These are phyloP conservation scores for Stegana nigrithorax DNA, from an alignment of 2,888 invertebrate genomes.

Conservation along the genomic window DNA sequence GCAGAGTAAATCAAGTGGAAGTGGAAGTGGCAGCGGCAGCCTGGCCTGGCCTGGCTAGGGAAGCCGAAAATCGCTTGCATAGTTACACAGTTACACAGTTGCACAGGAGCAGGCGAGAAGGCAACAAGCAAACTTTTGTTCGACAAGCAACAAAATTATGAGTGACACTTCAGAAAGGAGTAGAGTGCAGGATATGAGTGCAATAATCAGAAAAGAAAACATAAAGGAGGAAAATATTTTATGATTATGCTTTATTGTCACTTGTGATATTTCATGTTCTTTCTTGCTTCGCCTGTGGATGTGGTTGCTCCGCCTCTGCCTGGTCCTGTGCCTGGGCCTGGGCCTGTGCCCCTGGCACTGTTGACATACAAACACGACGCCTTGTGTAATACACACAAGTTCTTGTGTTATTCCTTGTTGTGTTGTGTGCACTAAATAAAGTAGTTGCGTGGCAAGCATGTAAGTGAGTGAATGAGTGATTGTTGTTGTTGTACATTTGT, in stretches of 20 bases:
- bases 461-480: neutral
- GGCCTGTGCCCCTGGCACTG: too few species aligned
- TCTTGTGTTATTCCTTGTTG: slow-evolving; percentile 36
- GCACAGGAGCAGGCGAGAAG: too few species aligned
- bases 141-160: neutral
- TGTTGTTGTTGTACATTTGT: too few species aligned
- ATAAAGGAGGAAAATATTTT: slow-evolving; percentile 13
- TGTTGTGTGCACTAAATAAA: neutral
- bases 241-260: slow-evolving; percentile 40
- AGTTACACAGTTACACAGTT: too few species aligned
- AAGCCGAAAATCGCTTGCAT: too few species aligned
- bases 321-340: too few species aligned
- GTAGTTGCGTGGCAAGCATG: too few species aligned
- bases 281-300: slow-evolving; percentile 9
- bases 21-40: too few species aligned
- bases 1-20: too few species aligned
- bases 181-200: neutral
- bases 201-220: neutral
- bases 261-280: slow-evolving; percentile 32
- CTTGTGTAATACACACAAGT: slow-evolving; percentile 35
- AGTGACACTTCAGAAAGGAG: neutral
- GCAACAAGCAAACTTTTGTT: neutral
- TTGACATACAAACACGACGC: slow-evolving; percentile 50
- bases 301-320: too few species aligned
- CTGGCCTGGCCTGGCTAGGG: too few species aligned